Evolutionary conservation across 1,140 invertebrate genomes (phyloP).

Genomic region (Carposina sasakii): DNA sequence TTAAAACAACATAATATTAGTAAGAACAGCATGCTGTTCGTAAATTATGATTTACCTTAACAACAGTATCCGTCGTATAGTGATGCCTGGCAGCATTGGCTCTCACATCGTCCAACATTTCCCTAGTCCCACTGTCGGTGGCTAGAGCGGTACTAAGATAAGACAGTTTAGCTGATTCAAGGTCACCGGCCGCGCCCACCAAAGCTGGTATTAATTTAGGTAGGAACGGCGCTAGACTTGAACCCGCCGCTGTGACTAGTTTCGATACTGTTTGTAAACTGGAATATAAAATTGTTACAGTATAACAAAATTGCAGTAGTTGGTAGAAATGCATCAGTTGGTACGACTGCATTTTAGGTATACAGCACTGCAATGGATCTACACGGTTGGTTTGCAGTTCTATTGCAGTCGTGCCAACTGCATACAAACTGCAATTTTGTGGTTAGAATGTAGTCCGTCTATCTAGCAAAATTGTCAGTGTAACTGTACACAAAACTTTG

Average conservation of each 20-base stretch:
- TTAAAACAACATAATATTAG: no score
- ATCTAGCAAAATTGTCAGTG: no score
- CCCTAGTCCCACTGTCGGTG: slow-evolving; percentile 78
- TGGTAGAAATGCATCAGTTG: no score
- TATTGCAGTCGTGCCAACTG: no score
- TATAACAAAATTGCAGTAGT: no score
- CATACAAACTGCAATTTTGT: no score
- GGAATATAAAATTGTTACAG: slow-evolving; percentile 29
- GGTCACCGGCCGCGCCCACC: slow-evolving; percentile 86
- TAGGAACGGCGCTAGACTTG: slow-evolving; percentile 85
- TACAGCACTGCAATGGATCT: no score
- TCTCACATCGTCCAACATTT: slow-evolving; percentile 83
- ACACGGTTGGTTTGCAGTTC: no score
- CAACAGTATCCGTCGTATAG: slow-evolving; percentile 90
- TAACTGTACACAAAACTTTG: no score
- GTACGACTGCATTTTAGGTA: no score
- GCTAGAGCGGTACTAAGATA: slow-evolving; percentile 84
- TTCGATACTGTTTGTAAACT: slow-evolving; percentile 89
- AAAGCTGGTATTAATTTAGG: slow-evolving; percentile 87
- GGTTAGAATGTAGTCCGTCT: no score
- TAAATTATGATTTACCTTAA: slow-evolving; percentile 77
- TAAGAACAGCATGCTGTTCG: no score
- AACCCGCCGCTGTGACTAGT: slow-evolving; percentile 85
- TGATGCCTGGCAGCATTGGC: slow-evolving; percentile 86
- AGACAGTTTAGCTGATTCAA: slow-evolving; percentile 85